A percentile compares a stretch with the other conserved stretches of the same genome.
phyloP scores from a whole-genome alignment of 1,140 invertebrate genomes.

The Zaprionus gabonicus region DNA sequence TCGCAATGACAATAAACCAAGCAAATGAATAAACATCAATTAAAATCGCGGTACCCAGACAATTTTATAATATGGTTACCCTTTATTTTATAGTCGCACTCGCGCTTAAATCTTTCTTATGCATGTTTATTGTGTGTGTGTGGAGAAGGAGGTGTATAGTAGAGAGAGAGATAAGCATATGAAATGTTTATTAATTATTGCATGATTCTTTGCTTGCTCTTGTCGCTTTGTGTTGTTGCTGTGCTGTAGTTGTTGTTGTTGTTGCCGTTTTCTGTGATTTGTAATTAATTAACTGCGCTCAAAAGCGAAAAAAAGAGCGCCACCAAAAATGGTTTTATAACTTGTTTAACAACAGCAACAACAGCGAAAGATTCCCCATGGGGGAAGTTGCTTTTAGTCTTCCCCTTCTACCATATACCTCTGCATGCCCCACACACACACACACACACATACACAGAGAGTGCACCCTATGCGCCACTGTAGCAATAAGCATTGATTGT shows the following conservation, averaged over 20 bases:
- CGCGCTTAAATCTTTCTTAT: constrained; percentile 27
- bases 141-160: too few species aligned
- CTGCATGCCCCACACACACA: constrained; percentile 55
- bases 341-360: constrained; percentile 45
- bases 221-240: constrained; percentile 22
- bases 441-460: constrained; percentile 18
- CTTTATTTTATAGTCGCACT: constrained; percentile 43
- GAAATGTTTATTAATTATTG: constrained; percentile 55
- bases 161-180: constrained; percentile 41
- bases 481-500: not conserved
- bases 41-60: constrained; percentile 11
- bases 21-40: constrained; percentile 20
- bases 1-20: not conserved
- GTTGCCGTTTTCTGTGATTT: constrained; percentile 51
- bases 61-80: constrained; percentile 5
- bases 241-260: constrained; percentile 35
- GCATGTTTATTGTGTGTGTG: constrained; percentile 43
- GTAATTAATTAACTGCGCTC: constrained; percentile 65
- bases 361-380: not conserved
- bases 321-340: constrained; percentile 19
- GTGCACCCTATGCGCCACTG: not conserved
- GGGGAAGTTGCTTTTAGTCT: constrained; percentile 29
- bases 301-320: constrained; percentile 10
- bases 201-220: constrained; percentile 43
- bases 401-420: not conserved